Base-by-base conservation (phyloP, 1,140 invertebrate species). In the Drosophila orosa region DNA sequence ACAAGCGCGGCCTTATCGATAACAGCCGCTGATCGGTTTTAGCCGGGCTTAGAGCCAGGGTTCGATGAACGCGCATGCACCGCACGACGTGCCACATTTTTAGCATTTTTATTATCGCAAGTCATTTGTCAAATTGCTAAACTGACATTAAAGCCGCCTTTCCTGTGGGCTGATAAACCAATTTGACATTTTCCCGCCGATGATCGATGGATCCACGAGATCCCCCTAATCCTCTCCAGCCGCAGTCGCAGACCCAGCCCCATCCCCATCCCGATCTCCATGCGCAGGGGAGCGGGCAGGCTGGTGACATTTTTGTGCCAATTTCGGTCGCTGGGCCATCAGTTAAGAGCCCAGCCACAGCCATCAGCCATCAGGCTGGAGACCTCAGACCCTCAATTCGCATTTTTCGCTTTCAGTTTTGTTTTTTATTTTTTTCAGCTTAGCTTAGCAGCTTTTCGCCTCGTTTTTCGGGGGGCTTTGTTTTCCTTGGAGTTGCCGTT, bases 121-220 rank as follows among this genome's bases (percentile, higher is more conserved):
- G 83, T 86, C 83, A 86, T 86, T 86, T 86, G 83, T 86, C 83
- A 86, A 86, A 86, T 86, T 86, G 79, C 83, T 87, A 83, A 86
- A 86, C 83, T 86, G 83, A 86, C 83, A 86, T 86, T 86, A 86
- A 87, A 80, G 67, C 84, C 66, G 81, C 76, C 74, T 76, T 75
- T 72, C 68, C 68, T 78, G 72, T 67, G 65, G 65, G 57, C 80
- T 82, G 83, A 86, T 87, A 86, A 86, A 87, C 84, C 71, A 87
- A 87, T 83, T 86, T 86, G 83, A 86, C 83, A 86, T 86, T 86
- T 86, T 47, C 27, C 75, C 67, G 45, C 56, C 84, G 79, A 86
- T 86, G 83, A 86, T 86, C 83, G 83, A 86, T 86, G 80, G 78
- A 60, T 85, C 45, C 74, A 25, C 63, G 61, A 50, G 69, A 61